Conservation (phyloP, 1,140 invertebrate species). For the Physella acuta region DNA sequence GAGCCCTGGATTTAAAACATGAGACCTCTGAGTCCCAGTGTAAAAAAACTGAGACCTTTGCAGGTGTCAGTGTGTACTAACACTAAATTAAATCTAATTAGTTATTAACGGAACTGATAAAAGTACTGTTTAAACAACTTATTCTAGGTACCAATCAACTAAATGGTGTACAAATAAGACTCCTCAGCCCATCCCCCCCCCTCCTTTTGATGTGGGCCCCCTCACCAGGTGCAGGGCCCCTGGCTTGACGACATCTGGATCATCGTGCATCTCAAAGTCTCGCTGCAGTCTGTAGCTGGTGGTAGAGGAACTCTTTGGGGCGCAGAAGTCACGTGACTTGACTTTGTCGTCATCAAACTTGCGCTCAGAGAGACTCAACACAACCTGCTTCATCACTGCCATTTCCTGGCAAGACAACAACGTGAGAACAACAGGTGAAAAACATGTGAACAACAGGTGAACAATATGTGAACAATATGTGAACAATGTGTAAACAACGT, state of each 20-base stretch:
- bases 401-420: constrained; percentile 45
- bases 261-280: constrained; percentile 43
- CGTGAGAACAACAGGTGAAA: too few relatives aligned
- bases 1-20: too few relatives aligned
- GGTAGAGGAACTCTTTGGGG: constrained; percentile 38
- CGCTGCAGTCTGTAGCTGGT: constrained; percentile 17
- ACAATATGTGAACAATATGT: too few relatives aligned
- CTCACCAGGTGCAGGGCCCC: constrained; percentile 45
- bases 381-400: constrained; percentile 54
- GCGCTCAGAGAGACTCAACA: constrained; percentile 45
- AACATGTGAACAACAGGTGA: too few relatives aligned
- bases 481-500: too few relatives aligned
- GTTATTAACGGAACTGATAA: too few relatives aligned
- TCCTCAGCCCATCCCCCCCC: too few relatives aligned
- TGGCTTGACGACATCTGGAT: constrained; percentile 44
- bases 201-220: too few relatives aligned
- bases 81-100: too few relatives aligned
- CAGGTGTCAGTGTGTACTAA: too few relatives aligned
- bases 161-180: not conserved
- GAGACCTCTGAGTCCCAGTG: too few relatives aligned
- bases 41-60: too few relatives aligned
- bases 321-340: constrained; percentile 27
- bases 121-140: not conserved
- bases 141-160: not conserved
- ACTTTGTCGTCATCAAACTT: constrained; percentile 39